Evolutionary conservation across 2,113 vertebrate species (phyloP), one percentile per base, ranked within the genome.

Genomic region (Pipa parva): DNA sequence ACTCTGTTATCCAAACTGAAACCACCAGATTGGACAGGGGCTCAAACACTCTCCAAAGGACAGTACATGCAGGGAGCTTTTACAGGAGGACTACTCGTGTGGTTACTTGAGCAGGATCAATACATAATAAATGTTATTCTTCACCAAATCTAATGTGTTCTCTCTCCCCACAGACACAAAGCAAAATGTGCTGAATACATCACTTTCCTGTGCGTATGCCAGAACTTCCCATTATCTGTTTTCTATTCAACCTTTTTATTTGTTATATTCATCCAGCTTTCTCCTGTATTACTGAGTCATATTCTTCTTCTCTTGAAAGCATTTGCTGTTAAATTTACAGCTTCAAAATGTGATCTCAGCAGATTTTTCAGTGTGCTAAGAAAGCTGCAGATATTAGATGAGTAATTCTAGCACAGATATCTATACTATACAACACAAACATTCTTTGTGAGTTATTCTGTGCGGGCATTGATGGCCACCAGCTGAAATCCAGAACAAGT

Each of bases 351-450:
- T 28, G 24, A 10, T 39, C 33, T 55, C 21, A 28, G 37, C 62
- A 64, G 21, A 42, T 42, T 64, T 42, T 21, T 17, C n/a, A 28
- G 31, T 55, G 49, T 39, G 49, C n/a, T 27, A 18, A 64, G 45
- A 59, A 28, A 64, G 8, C 26, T 31, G 54, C 25, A 26, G 15
- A 24, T 55, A 33, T 36, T 55, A 33, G n/a, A 33, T 63, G 48
- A 29, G 33, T 31, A 42, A 63, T 28, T 28, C 27, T 49, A 56
- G 21, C 18, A 56, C 29, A 26, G 8, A 42, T 15, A 64, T 45
- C 24, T 64, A 64, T 50, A 64, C 22, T 36, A 64, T 33, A 64
- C 39, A n/a, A 42, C 3, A 64, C 39, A n/a, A 42, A 18, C n/a
- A 5, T 42, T n/a, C 13, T 15, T 5, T 42, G 11, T 17, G 7